Evolutionary conservation across 2,888 invertebrate genomes (phyloP), one percentile per base, ranked within the genome.

Genomic region (Gari tellinella): DNA sequence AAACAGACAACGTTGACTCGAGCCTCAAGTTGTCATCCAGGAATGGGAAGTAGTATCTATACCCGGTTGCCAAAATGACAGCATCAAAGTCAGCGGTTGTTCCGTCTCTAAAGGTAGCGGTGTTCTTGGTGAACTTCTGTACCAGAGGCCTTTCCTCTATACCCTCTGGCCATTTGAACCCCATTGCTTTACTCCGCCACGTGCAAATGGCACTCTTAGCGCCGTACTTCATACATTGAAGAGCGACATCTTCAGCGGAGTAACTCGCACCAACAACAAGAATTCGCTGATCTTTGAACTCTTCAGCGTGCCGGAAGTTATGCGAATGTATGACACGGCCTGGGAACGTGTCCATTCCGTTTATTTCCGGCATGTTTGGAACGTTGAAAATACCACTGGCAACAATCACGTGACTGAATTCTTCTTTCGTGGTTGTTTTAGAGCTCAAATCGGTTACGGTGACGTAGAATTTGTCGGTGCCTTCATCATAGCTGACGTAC

Each of bases 91-190:
- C 69, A 1, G 74, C 72, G 0, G 52, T 45, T 14, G 66, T 65
- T 1, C 77, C 77, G 25, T 80, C 80, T 46, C 63, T 72, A 46
- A 80, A 80, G 17, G 53, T n/a, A 2, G 66, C 69, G 2, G 21
- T 41, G 12, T 76, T 63, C 12, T 55, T 43, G 1, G 68, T 55
- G 15, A 80, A 57, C n/a, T 31, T 51, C 45, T 61, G 52, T 41
- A 63, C 60, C 15, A 74, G 40, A 4, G 74, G 77, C 10, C 74
- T 56, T 26, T 80, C 77, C 38, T 73, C 68, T 3, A 80, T 65
- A 10, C 66, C 66, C 14, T 52, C 12, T 23, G 73, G 73, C 64
- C 70, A 76, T 41, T 73, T 73, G 52, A 72, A 80, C 4, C 63
- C 66, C 76, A 76, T 73, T 12, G 77, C 68, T 31, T 60, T 64